Conservation (phyloP, 2,888 invertebrate genomes). For the Ischnura elegans region DNA sequence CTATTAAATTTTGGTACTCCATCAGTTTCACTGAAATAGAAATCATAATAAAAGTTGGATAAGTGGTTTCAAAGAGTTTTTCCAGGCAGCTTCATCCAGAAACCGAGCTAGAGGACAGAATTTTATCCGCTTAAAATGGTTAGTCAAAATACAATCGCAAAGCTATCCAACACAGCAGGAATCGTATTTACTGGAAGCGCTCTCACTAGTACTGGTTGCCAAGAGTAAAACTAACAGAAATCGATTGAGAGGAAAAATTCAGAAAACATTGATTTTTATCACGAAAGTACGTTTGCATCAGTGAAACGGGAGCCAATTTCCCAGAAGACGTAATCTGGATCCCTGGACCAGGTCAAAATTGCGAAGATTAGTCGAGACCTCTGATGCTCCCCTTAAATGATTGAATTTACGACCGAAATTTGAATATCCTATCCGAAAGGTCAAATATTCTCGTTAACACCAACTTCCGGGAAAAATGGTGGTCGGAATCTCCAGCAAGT, state of each 20-base stretch:
- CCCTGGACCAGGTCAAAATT: neutral
- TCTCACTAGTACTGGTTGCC: neutral
- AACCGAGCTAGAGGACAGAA: too few species aligned
- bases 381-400: neutral
- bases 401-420: constrained; percentile 4
- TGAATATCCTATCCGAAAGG: neutral
- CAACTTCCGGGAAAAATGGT: constrained; percentile 27
- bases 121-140: too few species aligned
- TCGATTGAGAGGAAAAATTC: neutral
- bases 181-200: too few species aligned
- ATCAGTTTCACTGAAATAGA: too few species aligned
- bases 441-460: neutral
- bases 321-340: neutral
- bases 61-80: too few species aligned
- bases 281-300: neutral
- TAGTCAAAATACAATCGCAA: too few species aligned
- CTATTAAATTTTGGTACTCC: too few species aligned
- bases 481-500: neutral
- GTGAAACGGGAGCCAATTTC: neutral
- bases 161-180: too few species aligned
- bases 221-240: neutral
- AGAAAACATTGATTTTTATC: neutral
- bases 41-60: too few species aligned
- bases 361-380: neutral
- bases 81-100: too few species aligned